Base-by-base conservation (phyloP, 2,888 invertebrate genomes). In the Deilephila elpenor region DNA sequence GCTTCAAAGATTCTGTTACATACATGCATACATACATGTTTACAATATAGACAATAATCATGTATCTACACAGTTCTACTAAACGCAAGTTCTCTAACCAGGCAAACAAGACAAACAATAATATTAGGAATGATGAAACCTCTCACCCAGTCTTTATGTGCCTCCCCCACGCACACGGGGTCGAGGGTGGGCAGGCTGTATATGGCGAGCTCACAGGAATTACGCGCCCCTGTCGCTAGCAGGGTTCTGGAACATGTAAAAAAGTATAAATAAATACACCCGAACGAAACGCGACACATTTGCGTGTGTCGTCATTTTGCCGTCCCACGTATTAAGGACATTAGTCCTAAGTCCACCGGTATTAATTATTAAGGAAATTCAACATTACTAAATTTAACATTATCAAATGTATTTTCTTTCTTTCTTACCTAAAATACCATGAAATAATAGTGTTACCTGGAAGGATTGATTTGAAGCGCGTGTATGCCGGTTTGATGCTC, bases 101-200 rank as follows among this genome's bases (percentile, higher is more conserved):
- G 6, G 14, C 1, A 53, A 53, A 1, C 8, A 61, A 11, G 61
- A n/a, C 17, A 56, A n/a, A 61, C 14, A 61, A 25, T 29, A 29
- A 60, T 1, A 32, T 20, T 29, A n/a, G 6, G 59, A 34, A 19
- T 67, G 44, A n/a, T 34, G 59, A 60, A 25, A 37, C 17, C 1
- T 3, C 85, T 86, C 78, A 98, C 97, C 97, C 98, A 98, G 91
- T 99, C 99, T 83, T 97, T 96, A 88, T 99, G 99, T 1, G 98
- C 98, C 94, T 99, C 98, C 0, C 99, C 99, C 17, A 99, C 97
- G 92, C 98, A 98, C 3, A 99, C 96, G 0, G 99, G 99, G 93
- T 99, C 99, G 76, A 99, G 93, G 0, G 99, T 98, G n/a, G 99
- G 99, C 82, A 99, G 93, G 83, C 97, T 96, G 86, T 96, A 96